phyloP scores from a whole-genome alignment of 2,113 vertebrate genomes.

The Sceloporus tristichus region DNA sequence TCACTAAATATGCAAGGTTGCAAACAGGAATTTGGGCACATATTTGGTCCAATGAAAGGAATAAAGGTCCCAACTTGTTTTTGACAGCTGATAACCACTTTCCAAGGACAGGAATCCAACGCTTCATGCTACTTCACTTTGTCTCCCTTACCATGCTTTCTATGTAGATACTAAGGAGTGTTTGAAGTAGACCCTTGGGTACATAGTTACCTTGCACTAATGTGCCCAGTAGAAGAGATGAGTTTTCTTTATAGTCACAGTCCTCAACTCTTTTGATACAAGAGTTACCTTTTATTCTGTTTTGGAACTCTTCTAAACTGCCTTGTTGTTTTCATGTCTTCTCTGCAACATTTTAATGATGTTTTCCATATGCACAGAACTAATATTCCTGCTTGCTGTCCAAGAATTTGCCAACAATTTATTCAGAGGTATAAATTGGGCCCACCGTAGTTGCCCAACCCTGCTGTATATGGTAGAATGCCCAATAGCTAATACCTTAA shows the following conservation, averaged over 20 bases:
- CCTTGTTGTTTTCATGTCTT: background rate
- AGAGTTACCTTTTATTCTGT: background rate
- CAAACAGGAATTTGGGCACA: background rate
- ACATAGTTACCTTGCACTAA: background rate
- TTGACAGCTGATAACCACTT: background rate
- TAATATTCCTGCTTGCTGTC: background rate
- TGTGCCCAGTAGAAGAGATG: background rate
- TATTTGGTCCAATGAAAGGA: background rate
- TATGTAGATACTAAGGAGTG: background rate
- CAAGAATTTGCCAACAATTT: background rate
- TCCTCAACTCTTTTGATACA: background rate
- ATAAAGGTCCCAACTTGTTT: background rate
- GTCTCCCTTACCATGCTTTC: background rate
- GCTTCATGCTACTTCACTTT: background rate
- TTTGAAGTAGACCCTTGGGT: background rate
- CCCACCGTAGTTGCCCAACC: no score
- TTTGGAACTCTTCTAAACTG: background rate
- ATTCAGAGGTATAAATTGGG: no score
- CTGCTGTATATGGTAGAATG: no score
- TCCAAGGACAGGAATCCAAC: background rate
- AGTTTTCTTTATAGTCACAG: background rate
- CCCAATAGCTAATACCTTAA: no score
- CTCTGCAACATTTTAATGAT: background rate
- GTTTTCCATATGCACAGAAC: background rate
- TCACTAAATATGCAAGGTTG: background rate